phyloP scores from a whole-genome alignment of 1,140 invertebrate species.

The Chymomyza costata region DNA sequence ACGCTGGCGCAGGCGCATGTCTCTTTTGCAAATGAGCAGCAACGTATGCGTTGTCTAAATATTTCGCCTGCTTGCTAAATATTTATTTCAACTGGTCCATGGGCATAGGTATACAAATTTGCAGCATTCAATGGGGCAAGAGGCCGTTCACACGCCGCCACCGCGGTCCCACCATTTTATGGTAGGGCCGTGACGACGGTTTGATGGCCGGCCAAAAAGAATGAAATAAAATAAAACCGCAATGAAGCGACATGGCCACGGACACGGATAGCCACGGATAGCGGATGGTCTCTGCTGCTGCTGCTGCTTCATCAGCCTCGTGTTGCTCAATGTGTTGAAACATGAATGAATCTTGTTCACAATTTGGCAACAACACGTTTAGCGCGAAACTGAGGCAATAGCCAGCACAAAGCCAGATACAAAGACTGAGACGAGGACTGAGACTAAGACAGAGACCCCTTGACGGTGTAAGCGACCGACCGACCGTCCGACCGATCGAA shows the following conservation, averaged over 20 bases:
- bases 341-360: constrained; percentile 72
- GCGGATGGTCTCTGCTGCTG: not conserved
- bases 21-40: not conserved
- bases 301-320: constrained; percentile 16
- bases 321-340: constrained; percentile 71
- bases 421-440: not conserved
- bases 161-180: no score
- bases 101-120: no score
- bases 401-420: not conserved
- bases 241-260: constrained; percentile 22
- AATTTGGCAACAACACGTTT: constrained; percentile 73
- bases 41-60: constrained; percentile 20
- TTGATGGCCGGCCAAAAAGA: no score
- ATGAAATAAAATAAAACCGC: no score
- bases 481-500: not conserved
- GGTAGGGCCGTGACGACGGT: constrained; percentile 3
- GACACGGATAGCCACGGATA: not conserved
- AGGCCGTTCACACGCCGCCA: constrained; percentile 48
- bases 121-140: constrained; percentile 7
- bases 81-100: not conserved
- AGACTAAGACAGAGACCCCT: not conserved
- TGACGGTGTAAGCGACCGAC: not conserved
- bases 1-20: no score
- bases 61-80: constrained; percentile 2
- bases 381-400: constrained; percentile 50